Percentiles rank a stretch among this genome's conserved stretches.
Evolutionary conservation across 2,113 vertebrate species (phyloP).

Genomic region (Sorex araneus): DNA sequence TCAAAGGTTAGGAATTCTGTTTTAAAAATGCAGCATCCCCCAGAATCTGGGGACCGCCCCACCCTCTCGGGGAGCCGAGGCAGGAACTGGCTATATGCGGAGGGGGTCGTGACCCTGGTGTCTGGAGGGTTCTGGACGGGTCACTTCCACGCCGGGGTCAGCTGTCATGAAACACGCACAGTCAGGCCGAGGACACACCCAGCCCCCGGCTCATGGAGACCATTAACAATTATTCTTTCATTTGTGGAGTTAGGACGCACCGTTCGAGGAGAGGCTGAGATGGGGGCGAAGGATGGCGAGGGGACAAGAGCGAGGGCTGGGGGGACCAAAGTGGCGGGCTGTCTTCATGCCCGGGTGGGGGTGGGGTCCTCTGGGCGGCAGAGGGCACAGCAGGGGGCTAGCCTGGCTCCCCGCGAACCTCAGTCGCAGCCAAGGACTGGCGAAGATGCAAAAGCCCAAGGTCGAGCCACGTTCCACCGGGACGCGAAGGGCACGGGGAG

Average conservation of each 20-base stretch:
- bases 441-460: neutral
- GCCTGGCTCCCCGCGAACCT: neutral
- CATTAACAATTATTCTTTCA: slow-evolving; percentile 81
- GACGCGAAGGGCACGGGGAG: too few relatives aligned
- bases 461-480: neutral
- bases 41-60: neutral
- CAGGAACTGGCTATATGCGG: neutral
- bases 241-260: slow-evolving; percentile 82
- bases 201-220: slow-evolving; percentile 74
- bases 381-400: neutral
- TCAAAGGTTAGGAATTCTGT: too few relatives aligned
- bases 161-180: neutral
- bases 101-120: neutral
- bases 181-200: slow-evolving; percentile 58
- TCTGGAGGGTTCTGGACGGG: neutral
- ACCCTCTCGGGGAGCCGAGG: slow-evolving; percentile 49
- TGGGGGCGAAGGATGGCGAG: neutral
- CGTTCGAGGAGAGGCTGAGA: slow-evolving; percentile 60
- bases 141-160: neutral
- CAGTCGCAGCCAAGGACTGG: neutral
- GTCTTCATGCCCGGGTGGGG: too few relatives aligned
- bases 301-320: neutral
- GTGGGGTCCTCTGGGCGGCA: too few relatives aligned
- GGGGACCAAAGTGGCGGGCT: too few relatives aligned
- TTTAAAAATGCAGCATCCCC: slow-evolving; percentile 46